Conservation (phyloP, 2,888 invertebrate species). For the Gasteruption jaculator region DNA sequence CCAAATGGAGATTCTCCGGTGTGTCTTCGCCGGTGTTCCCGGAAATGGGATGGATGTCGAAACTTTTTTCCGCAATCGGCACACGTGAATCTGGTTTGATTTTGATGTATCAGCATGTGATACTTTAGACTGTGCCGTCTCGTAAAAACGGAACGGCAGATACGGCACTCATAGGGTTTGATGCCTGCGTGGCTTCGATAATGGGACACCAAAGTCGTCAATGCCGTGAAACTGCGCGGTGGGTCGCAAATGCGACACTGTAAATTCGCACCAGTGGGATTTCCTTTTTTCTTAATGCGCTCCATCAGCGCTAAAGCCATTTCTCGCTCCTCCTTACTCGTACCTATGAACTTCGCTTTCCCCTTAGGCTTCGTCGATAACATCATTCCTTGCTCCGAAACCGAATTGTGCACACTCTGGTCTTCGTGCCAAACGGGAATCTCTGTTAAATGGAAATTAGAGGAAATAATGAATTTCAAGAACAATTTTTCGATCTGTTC, state of each 20-base stretch:
- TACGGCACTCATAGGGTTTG: conserved; percentile 58
- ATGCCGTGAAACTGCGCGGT: conserved; percentile 57
- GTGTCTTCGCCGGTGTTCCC: conserved; percentile 58
- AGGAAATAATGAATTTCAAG: too few relatives aligned
- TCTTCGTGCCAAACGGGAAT: conserved; percentile 24
- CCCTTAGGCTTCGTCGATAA: conserved; percentile 48
- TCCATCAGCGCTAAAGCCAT: conserved; percentile 55
- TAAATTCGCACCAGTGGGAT: conserved; percentile 48
- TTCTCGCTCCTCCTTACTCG: conserved; percentile 52
- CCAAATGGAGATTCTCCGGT: conserved; percentile 56
- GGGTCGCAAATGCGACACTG: conserved; percentile 58
- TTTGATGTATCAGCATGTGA: conserved; percentile 60
- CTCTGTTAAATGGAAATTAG: conserved; percentile 13
- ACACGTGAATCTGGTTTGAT: conserved; percentile 59
- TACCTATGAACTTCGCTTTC: conserved; percentile 53
- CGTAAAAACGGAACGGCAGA: conserved; percentile 58
- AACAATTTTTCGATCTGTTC: too few relatives aligned
- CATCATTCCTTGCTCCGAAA: conserved; percentile 16
- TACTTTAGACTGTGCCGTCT: conserved; percentile 60
- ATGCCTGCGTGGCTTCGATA: conserved; percentile 62
- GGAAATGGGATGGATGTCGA: conserved; percentile 59
- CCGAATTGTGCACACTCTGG: conserved; percentile 10
- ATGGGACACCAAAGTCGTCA: conserved; percentile 58
- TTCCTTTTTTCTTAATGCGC: conserved; percentile 47
- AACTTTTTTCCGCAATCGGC: conserved; percentile 59